These are phyloP conservation scores for Bostrychus sinensis DNA, from an alignment of 2,113 vertebrate genomes.

Conservation along the genomic window DNA sequence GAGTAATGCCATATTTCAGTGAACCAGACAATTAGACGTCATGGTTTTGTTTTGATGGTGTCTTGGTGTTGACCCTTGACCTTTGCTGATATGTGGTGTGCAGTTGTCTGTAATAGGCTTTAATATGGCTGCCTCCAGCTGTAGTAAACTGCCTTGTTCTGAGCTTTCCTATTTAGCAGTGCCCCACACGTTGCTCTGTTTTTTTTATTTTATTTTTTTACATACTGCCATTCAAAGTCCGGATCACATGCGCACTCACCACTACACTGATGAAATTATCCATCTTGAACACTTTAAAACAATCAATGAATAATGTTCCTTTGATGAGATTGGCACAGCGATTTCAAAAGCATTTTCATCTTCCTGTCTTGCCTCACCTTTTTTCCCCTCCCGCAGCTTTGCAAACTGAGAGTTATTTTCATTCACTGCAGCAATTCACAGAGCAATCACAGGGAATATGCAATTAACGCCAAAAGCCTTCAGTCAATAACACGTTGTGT, in stretches of 20 bases:
- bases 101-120: background rate
- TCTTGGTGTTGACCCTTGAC: background rate
- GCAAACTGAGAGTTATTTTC: conserved; percentile 42
- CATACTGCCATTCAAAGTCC: no score
- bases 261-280: background rate
- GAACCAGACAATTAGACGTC: no score
- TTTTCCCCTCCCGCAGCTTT: conserved; percentile 13
- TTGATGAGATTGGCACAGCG: background rate
- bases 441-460: conserved; percentile 65
- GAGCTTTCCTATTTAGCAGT: background rate
- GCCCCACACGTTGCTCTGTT: background rate
- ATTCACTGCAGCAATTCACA: conserved; percentile 47
- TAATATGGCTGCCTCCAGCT: background rate
- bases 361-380: background rate
- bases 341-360: background rate
- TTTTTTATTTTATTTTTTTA: no score
- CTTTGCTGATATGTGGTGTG: background rate
- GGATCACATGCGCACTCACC: background rate
- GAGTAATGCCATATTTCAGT: no score
- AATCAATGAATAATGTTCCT: conserved; percentile 13
- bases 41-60: no score
- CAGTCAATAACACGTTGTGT: conserved; percentile 60
- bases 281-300: conserved; percentile 1
- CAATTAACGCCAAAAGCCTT: conserved; percentile 68
- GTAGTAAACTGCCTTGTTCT: background rate